Evolutionary conservation across 1,140 invertebrate species (phyloP), one percentile per base, ranked within the genome.

Genomic region (Drosophila willistoni): DNA sequence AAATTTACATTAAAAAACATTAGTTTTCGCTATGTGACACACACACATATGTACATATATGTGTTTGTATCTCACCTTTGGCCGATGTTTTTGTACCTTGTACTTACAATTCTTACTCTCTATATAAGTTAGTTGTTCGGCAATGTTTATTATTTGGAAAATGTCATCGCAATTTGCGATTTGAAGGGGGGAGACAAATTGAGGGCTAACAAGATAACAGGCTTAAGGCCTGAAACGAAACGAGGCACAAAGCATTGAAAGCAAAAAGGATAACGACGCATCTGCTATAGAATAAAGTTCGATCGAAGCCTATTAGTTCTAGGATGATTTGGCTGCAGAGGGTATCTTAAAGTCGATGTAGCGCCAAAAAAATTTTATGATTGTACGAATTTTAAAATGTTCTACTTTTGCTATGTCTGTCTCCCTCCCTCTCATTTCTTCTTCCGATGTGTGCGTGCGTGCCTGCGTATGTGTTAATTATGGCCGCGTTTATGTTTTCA

Each of bases 401-500:
- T 22, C 19, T 17, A 47, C 44, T 47, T 47, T 51, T 51, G 14
- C 7, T 19, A 17, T 9, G 17, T 19, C 3, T 47, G 14, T 47
- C 29, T 29, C 29, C 29, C 29, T 29, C 6, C 29, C 29, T 29
- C 29, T 6, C 5, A 1, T 29, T 14, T 42, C 56, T n/a, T 61
- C 34, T 19, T 60, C 39, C 5, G 29, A n/a, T 61, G 61, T 71
- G 64, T 76, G 64, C 67, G 77, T 84, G 79, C 76, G 36, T 39
- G 10, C 36, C 4, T 77, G 6, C 66, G 81, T 84, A 77, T 62
- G 56, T 68, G 77, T 69, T 83, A 83, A 83, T 84, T 76, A 68
- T 76, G 77, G 51, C 51, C 41, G 65, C 65, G 80, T 59, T 82
- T 71, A 79, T 83, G 64, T 83, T 75, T 81, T 81, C 68, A 77